A percentile compares a stretch with the other conserved stretches of the same genome.
Conservation (phyloP, 2,888 invertebrate genomes). For the Dasysyrphus albostriatus region DNA sequence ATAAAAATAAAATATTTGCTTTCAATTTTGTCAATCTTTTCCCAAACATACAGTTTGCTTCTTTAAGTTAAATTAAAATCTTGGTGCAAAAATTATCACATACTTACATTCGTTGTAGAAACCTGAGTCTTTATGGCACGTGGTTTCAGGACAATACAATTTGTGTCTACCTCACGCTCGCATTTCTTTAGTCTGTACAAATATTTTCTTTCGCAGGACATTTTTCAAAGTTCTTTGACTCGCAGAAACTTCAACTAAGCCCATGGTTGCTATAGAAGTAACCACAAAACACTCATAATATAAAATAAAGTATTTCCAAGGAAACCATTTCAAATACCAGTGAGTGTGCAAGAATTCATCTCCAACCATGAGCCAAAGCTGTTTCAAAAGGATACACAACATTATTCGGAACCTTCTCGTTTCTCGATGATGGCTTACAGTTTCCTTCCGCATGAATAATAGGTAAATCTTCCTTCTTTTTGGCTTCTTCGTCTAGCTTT, state of each 20-base stretch:
- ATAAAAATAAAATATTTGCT: too few relatives aligned
- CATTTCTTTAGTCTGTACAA: constrained; percentile 16
- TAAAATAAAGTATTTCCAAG: constrained; percentile 23
- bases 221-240: constrained; percentile 26
- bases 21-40: too few relatives aligned
- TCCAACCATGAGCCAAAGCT: constrained; percentile 17
- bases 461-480: constrained; percentile 56
- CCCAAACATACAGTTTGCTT: too few relatives aligned
- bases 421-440: constrained; percentile 55
- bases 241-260: background rate
- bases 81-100: too few relatives aligned
- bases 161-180: background rate
- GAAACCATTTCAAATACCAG: constrained; percentile 37
- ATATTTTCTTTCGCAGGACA: background rate
- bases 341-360: constrained; percentile 39
- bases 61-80: too few relatives aligned
- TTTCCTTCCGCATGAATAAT: constrained; percentile 63
- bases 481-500: constrained; percentile 42
- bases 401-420: constrained; percentile 42
- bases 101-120: too few relatives aligned
- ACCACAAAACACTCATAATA: constrained; percentile 20
- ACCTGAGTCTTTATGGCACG: background rate
- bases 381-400: constrained; percentile 48
- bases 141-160: background rate
- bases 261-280: constrained; percentile 1